Evolutionary conservation across 2,797 vertebrate species (phyloP).

Genomic region (Eulemur albifrons): DNA sequence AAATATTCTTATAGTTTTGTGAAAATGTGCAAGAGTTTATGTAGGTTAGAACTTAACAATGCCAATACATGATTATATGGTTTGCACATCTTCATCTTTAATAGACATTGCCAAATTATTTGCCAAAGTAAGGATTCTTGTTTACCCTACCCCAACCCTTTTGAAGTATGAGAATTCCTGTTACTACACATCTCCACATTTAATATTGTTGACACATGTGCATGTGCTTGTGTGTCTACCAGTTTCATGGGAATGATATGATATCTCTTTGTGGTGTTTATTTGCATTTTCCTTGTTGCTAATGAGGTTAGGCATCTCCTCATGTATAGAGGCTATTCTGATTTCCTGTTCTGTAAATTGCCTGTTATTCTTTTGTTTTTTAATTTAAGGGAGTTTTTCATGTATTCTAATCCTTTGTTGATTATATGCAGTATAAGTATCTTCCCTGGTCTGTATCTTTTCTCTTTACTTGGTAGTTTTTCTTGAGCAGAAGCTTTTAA

Average conservation of each 20-base stretch:
- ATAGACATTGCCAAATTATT: background rate
- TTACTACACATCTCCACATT: background rate
- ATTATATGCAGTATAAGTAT: background rate
- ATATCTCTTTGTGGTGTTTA: background rate
- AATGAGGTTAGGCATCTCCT: background rate
- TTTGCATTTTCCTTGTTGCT: background rate
- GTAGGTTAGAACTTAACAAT: background rate
- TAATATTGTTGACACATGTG: background rate
- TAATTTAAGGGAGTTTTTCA: background rate
- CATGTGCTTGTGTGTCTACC: background rate
- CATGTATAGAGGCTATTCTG: background rate
- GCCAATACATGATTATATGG: background rate
- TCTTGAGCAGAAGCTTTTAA: background rate
- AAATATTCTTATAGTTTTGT: background rate
- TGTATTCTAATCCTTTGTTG: background rate
- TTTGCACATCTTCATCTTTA: conserved; percentile 10
- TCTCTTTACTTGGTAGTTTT: conserved; percentile 1
- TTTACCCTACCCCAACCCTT: background rate
- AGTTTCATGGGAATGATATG: background rate
- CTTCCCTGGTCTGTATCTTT: background rate
- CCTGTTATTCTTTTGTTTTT: background rate
- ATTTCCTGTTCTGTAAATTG: background rate
- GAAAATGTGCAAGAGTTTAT: conserved; percentile 7
- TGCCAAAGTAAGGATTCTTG: background rate
- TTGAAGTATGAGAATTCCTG: background rate